These are phyloP conservation scores for Helicoverpa armigera DNA, from an alignment of 1,140 invertebrate species.

Conservation along the genomic window DNA sequence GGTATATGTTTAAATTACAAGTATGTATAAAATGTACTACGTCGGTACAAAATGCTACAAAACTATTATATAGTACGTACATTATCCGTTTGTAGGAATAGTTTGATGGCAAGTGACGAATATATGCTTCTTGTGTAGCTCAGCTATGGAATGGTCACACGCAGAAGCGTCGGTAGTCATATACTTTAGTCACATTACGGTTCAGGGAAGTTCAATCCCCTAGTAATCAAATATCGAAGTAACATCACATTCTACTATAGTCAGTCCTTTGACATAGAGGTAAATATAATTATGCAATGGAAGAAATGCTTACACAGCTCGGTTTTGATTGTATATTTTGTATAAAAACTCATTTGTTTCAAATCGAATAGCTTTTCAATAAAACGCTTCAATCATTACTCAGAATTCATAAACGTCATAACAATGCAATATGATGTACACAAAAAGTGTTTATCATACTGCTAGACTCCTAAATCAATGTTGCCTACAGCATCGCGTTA, in stretches of 20 bases:
- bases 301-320: slow-evolving; percentile 39
- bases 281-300: slow-evolving; percentile 39
- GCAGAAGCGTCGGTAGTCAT: slow-evolving; percentile 2
- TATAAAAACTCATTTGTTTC: slow-evolving; percentile 1
- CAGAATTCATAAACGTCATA: slow-evolving; percentile 15
- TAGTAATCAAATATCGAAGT: slow-evolving; percentile 12
- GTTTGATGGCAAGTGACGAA: slow-evolving; percentile 49
- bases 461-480: slow-evolving; percentile 39
- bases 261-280: slow-evolving; percentile 30
- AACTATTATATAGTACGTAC: slow-evolving; percentile 55
- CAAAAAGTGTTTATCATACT: slow-evolving; percentile 22
- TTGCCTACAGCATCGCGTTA: slow-evolving; percentile 42
- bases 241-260: slow-evolving; percentile 35
- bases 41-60: slow-evolving; percentile 62
- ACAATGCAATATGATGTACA: not conserved
- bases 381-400: slow-evolving; percentile 15
- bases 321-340: slow-evolving; percentile 25
- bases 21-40: slow-evolving; percentile 63
- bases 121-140: slow-evolving; percentile 1
- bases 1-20: slow-evolving; percentile 46
- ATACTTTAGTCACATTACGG: slow-evolving; percentile 29
- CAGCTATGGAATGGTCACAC: slow-evolving; percentile 19
- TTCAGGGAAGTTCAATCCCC: not conserved
- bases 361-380: slow-evolving; percentile 12
- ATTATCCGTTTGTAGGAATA: slow-evolving; percentile 52